Base-by-base conservation (phyloP, 2,113 vertebrate genomes). In the Nannospalax galili region DNA sequence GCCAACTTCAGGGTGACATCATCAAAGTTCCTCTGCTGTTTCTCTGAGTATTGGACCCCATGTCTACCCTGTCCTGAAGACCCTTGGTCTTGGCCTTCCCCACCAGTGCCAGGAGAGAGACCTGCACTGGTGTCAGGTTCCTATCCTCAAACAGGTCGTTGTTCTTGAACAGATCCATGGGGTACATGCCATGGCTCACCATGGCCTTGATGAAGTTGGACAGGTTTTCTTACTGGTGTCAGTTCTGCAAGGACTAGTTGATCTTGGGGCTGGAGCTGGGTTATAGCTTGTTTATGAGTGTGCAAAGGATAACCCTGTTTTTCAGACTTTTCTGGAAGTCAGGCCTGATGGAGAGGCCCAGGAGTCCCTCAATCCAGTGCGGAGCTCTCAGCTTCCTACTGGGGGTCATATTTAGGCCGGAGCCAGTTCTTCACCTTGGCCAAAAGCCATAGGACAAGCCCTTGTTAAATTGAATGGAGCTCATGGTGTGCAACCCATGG, bases 171-270 rank as follows among this genome's bases (percentile, higher is more conserved):
- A 99, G 98, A 90, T 99, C 99, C 17, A 99, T 99, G 0, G 99
- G 99, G 97, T 99, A 99, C 98, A 99, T 98, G 87, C 99, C 99
- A 0, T 99, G 99, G 22, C 37, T 93, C n/a, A 98, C 98, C 98
- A 98, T 99, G 94, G 99, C 99, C 97, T 99, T 99, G 98, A 99
- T 99, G 98, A 99, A 99, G 98, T 99, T 99, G 58, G 99, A 99
- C 96, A 99, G 98, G 97, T 99, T 99, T 97, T 99, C 99, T 17
- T 99, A 98, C 99, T 99, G 99, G 96, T 99, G 99, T 99, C 99
- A 99, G 98, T 99, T 99, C 97, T 99, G 98, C 3, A 98, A 84
- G 0, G 99, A 99, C 42, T 97, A 96, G 98, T 99, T 99, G 98
- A 99, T 98, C 97, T 99, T 99, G 96, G 97, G 98, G 95, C 99